Base-by-base conservation (phyloP, 2,113 vertebrate genomes). In the Pangasianodon hypophthalmus region DNA sequence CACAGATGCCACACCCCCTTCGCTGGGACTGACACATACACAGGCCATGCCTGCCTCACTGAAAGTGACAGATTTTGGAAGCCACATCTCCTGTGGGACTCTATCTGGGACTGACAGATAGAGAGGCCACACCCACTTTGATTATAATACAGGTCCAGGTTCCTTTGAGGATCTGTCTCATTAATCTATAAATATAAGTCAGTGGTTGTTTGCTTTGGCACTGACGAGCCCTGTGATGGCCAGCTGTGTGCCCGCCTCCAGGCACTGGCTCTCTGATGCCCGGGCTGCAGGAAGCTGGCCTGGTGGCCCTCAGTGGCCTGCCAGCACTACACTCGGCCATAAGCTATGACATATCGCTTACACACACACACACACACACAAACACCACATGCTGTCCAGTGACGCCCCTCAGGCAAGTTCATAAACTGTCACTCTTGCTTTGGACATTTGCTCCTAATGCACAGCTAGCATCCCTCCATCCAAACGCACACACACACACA, bases 271-370 rank as follows among this genome's bases (percentile, higher is more conserved):
- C 26, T 88, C 86, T 87, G 87, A 85, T 88, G 75, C 60, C 83
- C 90, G 44, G 32, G 44, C 79, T 58, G 87, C 24, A 64, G 73
- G 80, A 84, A 67, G 67, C 67, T 87, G 84, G 91, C 89, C 92
- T 93, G 87, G 84, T 86, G 88, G 91, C 90, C 91, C 62, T 56
- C 60, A 88, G 92, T 89, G 75, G 90, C 88, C 90, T 93, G 91
- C 94, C 87, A 92, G 92, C 83, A 29, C n/a, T 92, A 91, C 88
- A 91, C 92, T 90, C 87, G 84, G 75, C 52, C 87, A 92, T 92
- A 90, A 94, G 89, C 90, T 79, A 83, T 90, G 82, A 52, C 48
- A 89, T 91, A 90, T 91, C 84, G 52, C 54, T 32, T 44, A 16
- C 13, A 86, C n/a, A 46, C 29, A 44, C 3, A 48, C 50, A 71